Evolutionary conservation across 2,888 invertebrate species (phyloP), one percentile per base, ranked within the genome.

Genomic region (Stenodera caucasica): DNA sequence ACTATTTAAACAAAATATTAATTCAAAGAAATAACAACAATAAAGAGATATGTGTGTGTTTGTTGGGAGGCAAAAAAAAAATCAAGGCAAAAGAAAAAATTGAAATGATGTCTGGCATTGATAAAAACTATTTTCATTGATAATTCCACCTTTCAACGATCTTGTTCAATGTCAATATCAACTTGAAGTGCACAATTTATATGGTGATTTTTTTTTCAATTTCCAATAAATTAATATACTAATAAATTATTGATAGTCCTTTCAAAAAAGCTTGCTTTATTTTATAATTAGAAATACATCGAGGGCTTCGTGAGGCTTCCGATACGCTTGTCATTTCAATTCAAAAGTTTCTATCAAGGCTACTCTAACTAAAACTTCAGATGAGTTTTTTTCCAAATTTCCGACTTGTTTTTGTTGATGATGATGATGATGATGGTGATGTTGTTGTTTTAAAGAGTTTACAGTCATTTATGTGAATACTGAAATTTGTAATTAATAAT

Each of bases 1-100:
- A 12, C 45, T 23, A 45, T 45, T 45, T 45, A 45, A 45, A 45
- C 45, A 21, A 30, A 26, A 45, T 45, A 45, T 45, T 23, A 45
- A 45, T 45, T 45, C 21, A 45, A 45, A 21, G 5, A 23, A 12
- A 45, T 45, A 45, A 45, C 45, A 45, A 45, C 18, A 45, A 45
- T 45, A 45, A 45, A 11, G 12, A 45, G 21, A 11, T 11, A n/a
- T n/a, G n/a, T n/a, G n/a, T n/a, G n/a, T n/a, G n/a, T n/a, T n/a
- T n/a, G n/a, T n/a, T n/a, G n/a, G n/a, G n/a, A n/a, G n/a, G 23
- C 21, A 9, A 45, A n/a, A 40, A 30, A 45, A 11, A n/a, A 45
- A 45, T 45, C 45, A 45, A 45, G 45, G 45, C 18, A 12, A 45
- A 2, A 8, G n/a, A 33, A 23, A 45, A 23, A 45, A 23, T 11